Conservation (phyloP, 2,888 invertebrate genomes). For the Epinotia demarniana region DNA sequence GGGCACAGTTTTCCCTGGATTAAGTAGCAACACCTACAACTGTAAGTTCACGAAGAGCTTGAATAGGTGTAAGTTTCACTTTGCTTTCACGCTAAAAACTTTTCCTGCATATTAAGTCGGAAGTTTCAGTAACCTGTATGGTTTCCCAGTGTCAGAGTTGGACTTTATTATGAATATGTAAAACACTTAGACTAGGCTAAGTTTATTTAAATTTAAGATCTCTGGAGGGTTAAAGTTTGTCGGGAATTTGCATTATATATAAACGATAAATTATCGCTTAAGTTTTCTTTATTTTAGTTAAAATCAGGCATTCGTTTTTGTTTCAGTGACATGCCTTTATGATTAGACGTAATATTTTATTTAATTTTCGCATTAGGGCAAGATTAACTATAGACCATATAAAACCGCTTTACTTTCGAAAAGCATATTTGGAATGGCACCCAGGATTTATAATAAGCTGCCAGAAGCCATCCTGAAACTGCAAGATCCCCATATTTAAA, state of each 20-base stretch:
- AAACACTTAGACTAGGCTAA: constrained; percentile 30
- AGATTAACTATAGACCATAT: too few relatives aligned
- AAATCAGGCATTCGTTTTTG: neutral
- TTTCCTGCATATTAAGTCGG: constrained; percentile 9
- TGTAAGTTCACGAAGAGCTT: neutral
- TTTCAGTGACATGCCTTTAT: too few relatives aligned
- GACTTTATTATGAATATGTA: constrained; percentile 42
- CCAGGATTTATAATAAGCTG: too few relatives aligned
- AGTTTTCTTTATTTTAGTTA: neutral
- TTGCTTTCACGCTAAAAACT: constrained; percentile 15
- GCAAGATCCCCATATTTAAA: too few relatives aligned
- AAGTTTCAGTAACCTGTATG: constrained; percentile 24
- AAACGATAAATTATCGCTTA: neutral
- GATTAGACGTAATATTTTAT: too few relatives aligned
- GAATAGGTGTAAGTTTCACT: neutral
- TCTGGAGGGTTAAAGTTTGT: neutral
- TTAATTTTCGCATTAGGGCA: too few relatives aligned
- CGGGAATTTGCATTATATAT: constrained; percentile 6
- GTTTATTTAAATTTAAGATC: constrained; percentile 28
- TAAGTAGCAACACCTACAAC: too few relatives aligned
- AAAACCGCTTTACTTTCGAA: too few relatives aligned
- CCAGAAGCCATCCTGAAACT: too few relatives aligned
- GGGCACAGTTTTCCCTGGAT: too few relatives aligned
- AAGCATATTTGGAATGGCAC: too few relatives aligned
- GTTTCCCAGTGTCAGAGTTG: constrained; percentile 20